These are phyloP conservation scores for Girardinus metallicus DNA, from an alignment of 2,797 vertebrate genomes.

Conservation along the genomic window DNA sequence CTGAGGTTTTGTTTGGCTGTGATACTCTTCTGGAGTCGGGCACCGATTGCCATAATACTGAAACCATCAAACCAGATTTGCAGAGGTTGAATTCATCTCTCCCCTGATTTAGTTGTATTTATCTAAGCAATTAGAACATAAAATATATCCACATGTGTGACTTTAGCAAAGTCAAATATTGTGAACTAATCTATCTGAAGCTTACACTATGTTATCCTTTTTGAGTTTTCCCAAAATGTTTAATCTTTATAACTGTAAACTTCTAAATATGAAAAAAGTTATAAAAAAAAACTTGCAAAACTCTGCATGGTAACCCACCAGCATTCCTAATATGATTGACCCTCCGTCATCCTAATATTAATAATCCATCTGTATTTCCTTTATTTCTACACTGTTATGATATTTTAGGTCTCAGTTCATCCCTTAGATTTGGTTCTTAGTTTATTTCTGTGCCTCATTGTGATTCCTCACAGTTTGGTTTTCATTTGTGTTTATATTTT, in stretches of 20 bases:
- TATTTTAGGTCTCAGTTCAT: not conserved
- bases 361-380: not conserved
- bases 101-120: not conserved
- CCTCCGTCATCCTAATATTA: not conserved
- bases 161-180: not conserved
- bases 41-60: too few species aligned
- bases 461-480: not conserved
- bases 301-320: not conserved
- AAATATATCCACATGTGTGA: not conserved
- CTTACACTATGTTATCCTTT: not conserved
- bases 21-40: too few species aligned
- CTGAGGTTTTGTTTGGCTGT: too few species aligned
- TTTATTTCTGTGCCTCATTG: not conserved
- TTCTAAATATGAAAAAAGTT: not conserved
- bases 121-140: not conserved
- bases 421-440: not conserved
- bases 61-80: not conserved
- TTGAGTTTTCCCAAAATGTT: not conserved
- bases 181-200: not conserved
- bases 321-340: not conserved
- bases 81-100: not conserved
- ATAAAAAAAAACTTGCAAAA: not conserved
- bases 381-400: not conserved
- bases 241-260: not conserved
- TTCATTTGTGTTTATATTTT: not conserved